Base-by-base conservation (phyloP, 2,888 invertebrate species). In the Blomia tropicalis region DNA sequence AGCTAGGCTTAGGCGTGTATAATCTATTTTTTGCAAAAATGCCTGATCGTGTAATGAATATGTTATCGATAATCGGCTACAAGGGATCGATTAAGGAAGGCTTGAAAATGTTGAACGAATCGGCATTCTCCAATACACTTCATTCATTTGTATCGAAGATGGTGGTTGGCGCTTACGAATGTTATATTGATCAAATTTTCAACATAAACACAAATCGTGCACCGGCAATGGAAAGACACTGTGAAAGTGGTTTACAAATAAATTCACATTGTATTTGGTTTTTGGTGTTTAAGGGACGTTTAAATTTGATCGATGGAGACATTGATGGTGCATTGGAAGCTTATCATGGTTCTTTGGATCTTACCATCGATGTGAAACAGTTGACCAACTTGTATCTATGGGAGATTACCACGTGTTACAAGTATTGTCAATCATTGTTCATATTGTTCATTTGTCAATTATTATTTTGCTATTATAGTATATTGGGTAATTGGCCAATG, bases 381-480 rank as follows among this genome's bases (percentile, higher is more conserved):
- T 89, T 93, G 73, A 88, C 89, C 71, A 89, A 92, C 72, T 75
- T 92, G 2, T 90, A 90, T 73, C 90, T 82, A 72, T 95, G 93
- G 93, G 93, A 93, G 72, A 78, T 92, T 31, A 81, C 90, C 78
- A 92, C 90, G 90, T 82, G 85, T 1, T 82, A 86, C 71, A 82
- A 85, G 85, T 85, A 74, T n/a, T 11, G 36, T 73, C 74, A 63
- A 62, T 41, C 14, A 19, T 2, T 60, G 22, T 47, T 31, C 22
- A n/a, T 29, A 5, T 17, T 14, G 19, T 19, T 30, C 59, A 44
- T 32, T 67, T n/a, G n/a, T n/a, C n/a, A n/a, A n/a, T n/a, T n/a
- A n/a, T n/a, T n/a, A n/a, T n/a, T n/a, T n/a, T n/a, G n/a, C n/a
- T n/a, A n/a, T n/a, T n/a, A 3, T 67, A 75, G 75, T 67, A 75